Evolutionary conservation across 2,797 vertebrate species (phyloP).

Genomic region (Megalops cyprinoides): DNA sequence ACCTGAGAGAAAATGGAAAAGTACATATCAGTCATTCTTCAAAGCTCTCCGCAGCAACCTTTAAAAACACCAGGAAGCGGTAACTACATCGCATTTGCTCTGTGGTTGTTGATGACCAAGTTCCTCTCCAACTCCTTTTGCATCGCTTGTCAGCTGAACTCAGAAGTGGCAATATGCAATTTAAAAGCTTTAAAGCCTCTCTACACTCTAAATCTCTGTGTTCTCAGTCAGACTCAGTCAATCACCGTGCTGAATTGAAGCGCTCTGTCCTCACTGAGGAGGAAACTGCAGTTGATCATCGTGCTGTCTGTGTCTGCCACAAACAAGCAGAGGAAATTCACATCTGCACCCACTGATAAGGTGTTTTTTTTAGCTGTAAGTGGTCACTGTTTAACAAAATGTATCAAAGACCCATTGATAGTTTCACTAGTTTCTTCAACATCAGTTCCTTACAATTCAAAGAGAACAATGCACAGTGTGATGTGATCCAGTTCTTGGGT

Average conservation of each 20-base stretch:
- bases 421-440: too few relatives aligned
- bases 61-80: background rate
- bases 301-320: background rate
- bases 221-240: background rate
- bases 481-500: too few relatives aligned
- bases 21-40: constrained; percentile 4
- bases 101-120: background rate
- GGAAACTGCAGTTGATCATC: background rate
- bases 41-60: background rate
- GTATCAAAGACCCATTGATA: too few relatives aligned
- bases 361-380: too few relatives aligned
- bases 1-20: constrained; percentile 10
- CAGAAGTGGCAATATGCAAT: background rate
- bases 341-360: background rate
- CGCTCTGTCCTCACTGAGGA: background rate
- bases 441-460: too few relatives aligned
- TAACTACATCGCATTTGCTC: background rate
- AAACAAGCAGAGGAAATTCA: background rate
- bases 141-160: background rate
- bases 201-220: background rate
- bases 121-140: background rate
- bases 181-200: background rate
- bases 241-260: background rate
- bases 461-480: too few relatives aligned
- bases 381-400: too few relatives aligned